Percentiles rank a stretch among this genome's conserved stretches.
These are phyloP conservation scores for Drosophila lacteicornis DNA, from an alignment of 1,140 invertebrate species.

Conservation along the genomic window DNA sequence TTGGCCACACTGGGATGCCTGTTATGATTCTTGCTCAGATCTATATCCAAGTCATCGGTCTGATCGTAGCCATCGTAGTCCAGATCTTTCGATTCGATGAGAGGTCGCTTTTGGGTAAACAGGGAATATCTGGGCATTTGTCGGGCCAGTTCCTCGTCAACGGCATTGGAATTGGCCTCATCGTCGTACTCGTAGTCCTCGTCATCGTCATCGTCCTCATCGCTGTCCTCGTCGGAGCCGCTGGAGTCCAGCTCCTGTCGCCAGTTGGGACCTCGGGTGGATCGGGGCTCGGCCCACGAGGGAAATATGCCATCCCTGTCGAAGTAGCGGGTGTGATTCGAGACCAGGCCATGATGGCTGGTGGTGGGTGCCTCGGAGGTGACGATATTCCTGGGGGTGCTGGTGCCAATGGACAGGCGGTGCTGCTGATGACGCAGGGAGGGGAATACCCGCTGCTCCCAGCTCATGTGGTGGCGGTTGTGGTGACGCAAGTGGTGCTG, in stretches of 20 bases:
- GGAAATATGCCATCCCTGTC: conserved; percentile 67
- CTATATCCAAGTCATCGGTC: conserved; percentile 6
- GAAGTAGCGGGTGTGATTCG: conserved; percentile 53
- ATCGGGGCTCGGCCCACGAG: conserved; percentile 55
- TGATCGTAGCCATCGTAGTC: conserved; percentile 55
- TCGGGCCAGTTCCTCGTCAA: conserved; percentile 42
- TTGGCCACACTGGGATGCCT: conserved; percentile 57
- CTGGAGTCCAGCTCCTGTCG: conserved; percentile 53
- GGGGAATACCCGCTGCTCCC: conserved; percentile 69
- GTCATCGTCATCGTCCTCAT: conserved; percentile 57
- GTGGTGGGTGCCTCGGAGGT: conserved; percentile 36
- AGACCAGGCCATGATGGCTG: conserved; percentile 25
- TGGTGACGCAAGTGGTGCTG: conserved; percentile 75
- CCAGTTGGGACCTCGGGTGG: conserved; percentile 69
- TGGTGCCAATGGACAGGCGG: conserved; percentile 21
- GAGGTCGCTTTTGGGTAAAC: conserved; percentile 54
- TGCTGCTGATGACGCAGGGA: conserved; percentile 54
- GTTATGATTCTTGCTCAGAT: conserved; percentile 15
- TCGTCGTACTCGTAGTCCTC: conserved; percentile 24
- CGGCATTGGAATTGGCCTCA: conserved; percentile 22
- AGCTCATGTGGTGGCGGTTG: conserved; percentile 67
- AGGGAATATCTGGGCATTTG: conserved; percentile 74
- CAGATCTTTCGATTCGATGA: conserved; percentile 28
- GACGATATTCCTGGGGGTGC: conserved; percentile 3
- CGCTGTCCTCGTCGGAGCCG: conserved; percentile 43